These are phyloP conservation scores for Denticeps clupeoides DNA, from an alignment of 2,797 vertebrate genomes.

Conservation along the genomic window DNA sequence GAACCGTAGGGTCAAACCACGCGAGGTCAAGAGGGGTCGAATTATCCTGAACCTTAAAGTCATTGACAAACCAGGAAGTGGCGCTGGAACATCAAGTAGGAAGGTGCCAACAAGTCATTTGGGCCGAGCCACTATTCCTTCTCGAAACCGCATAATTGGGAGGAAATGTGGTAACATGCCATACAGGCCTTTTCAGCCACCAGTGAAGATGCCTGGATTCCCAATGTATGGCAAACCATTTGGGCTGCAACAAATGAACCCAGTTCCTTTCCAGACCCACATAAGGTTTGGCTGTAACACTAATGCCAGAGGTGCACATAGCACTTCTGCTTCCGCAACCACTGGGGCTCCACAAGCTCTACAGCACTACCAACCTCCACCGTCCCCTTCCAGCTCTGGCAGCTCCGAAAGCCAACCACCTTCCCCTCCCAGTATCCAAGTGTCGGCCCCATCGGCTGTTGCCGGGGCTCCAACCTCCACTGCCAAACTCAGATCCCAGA, in stretches of 20 bases:
- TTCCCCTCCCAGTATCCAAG: conserved; percentile 20
- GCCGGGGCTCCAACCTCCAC: conserved; percentile 19
- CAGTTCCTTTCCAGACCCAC: conserved; percentile 34
- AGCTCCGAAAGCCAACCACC: conserved; percentile 39
- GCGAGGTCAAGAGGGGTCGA: conserved; percentile 85
- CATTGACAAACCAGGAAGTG: conserved; percentile 73
- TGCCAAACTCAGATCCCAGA: conserved; percentile 26
- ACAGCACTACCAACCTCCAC: conserved; percentile 36
- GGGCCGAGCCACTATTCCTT: conserved; percentile 82
- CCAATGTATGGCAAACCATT: conserved; percentile 79
- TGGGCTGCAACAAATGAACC: conserved; percentile 51
- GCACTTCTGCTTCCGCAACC: conserved; percentile 14
- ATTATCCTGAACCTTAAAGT: conserved; percentile 97
- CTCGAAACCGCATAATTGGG: conserved; percentile 89
- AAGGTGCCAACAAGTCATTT: conserved; percentile 34
- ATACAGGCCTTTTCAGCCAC: conserved; percentile 86
- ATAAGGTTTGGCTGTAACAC: conserved; percentile 27
- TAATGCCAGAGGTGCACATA: conserved; percentile 16
- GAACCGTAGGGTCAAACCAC: conserved; percentile 90
- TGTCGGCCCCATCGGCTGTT: conserved; percentile 16
- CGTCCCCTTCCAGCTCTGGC: conserved; percentile 50
- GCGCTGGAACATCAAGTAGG: conserved; percentile 32
- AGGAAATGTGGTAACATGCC: conserved; percentile 89
- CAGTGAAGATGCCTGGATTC: conserved; percentile 83
- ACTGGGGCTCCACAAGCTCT: conserved; percentile 18